These are phyloP conservation scores for Rhaphigaster nebulosa DNA, from an alignment of 2,888 invertebrate genomes.

Conservation along the genomic window DNA sequence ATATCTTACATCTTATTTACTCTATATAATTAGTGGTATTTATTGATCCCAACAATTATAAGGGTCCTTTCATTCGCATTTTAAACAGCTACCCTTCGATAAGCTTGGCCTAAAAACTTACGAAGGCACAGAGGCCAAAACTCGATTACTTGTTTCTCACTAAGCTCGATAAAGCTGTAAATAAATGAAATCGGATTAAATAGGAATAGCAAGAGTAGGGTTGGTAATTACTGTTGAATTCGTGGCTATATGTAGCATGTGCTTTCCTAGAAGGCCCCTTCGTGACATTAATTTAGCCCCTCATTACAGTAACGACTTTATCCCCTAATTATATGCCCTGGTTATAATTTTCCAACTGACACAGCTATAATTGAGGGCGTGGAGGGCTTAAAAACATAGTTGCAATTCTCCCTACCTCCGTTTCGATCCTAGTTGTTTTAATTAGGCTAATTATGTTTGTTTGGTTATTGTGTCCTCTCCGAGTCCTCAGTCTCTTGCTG, in stretches of 20 bases:
- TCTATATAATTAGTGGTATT: no score
- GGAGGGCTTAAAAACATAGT: conserved; percentile 46
- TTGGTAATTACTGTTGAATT: background rate
- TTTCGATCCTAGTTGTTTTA: conserved; percentile 20
- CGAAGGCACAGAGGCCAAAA: background rate
- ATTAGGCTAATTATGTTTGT: conserved; percentile 30
- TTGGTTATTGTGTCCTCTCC: background rate
- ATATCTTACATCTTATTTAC: no score
- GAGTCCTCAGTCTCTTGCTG: background rate
- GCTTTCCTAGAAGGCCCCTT: conserved; percentile 35
- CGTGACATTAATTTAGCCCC: conserved; percentile 28
- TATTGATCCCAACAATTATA: no score
- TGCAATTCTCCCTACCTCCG: background rate
- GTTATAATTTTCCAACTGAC: conserved; percentile 42
- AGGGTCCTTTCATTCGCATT: no score
- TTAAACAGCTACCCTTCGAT: background rate
- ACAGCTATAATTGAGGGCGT: conserved; percentile 3
- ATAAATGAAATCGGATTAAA: conserved; percentile 27
- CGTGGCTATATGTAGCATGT: conserved; percentile 21
- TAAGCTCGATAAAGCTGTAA: background rate
- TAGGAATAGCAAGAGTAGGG: background rate
- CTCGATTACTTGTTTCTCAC: background rate
- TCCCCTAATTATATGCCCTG: conserved; percentile 41
- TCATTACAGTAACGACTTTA: conserved; percentile 49
- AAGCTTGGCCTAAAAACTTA: background rate